Evolutionary conservation across 2,113 vertebrate genomes (phyloP), one percentile per base, ranked within the genome.

Genomic region (Okapia johnstoni): DNA sequence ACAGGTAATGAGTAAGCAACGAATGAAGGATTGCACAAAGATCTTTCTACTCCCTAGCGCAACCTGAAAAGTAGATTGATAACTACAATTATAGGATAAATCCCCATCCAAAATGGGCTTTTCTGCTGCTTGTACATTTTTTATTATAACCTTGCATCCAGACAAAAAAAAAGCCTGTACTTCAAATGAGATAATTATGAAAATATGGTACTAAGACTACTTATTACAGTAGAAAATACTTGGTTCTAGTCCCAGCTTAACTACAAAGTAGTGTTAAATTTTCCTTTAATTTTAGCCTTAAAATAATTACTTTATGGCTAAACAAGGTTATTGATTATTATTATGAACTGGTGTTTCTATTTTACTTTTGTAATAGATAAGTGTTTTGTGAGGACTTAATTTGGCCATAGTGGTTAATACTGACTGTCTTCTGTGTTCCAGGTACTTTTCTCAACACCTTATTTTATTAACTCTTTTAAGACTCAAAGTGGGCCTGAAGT

Each of bases 381-480:
- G 12, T 54, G 40, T 66, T 92, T 93, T 46, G 36, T 61, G 19
- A 60, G 77, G 15, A 70, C 17, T 36, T 87, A 57, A 58, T 36
- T 50, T 90, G 46, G 23, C 61, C 26, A 14, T 19, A 11, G 50
- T 70, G 12, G 33, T 12, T 61, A 55, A 61, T 58, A 55, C 11
- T 28, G 28, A 63, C 13, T 63, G 9, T 14, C 9, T 48, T 19
- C 40, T 57, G 10, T 14, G 16, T 63, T 61, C 12, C 23, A 57
- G 28, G 3, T 33, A 52, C 11, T 55, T 86, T 79, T 58, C 43
- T 36, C 81, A 89, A 58, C 54, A 50, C 19, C 15, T 63, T 30
- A 36, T 28, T 73, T 85, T 81, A 77, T 58, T 61, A 81, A 83
- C 80, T 76, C 40, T 92, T 25, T 55, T 88, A 66, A 50, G 30